Percentiles rank a stretch among this genome's conserved stretches.
phyloP scores from a whole-genome alignment of 2,113 vertebrate genomes.

The Chamaetylas fuelleborni region DNA sequence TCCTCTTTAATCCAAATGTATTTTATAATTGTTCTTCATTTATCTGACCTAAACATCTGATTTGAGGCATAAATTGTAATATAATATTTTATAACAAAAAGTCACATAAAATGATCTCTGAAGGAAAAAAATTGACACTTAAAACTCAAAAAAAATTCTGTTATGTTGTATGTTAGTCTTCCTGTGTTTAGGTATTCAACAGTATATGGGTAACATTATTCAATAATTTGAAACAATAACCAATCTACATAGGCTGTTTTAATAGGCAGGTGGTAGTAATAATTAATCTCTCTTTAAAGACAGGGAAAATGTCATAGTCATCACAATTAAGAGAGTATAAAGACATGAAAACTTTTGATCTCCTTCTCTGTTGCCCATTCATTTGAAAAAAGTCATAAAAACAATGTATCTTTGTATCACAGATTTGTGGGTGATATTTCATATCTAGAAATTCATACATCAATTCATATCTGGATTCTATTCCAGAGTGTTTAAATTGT shows the following conservation, averaged over 20 bases:
- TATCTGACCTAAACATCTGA: neutral
- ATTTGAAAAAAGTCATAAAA: neutral
- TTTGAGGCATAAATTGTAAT: neutral
- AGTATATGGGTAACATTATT: neutral
- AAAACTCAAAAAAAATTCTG: neutral
- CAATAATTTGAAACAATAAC: neutral
- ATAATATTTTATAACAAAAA: neutral
- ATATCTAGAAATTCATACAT: too few species aligned
- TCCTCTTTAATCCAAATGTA: neutral
- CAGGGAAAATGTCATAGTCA: neutral
- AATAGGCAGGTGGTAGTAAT: neutral
- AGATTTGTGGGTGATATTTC: fast-evolving
- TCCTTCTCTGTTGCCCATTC: neutral
- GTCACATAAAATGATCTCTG: neutral
- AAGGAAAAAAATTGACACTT: neutral
- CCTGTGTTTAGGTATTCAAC: neutral
- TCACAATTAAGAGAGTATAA: neutral
- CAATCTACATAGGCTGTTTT: neutral
- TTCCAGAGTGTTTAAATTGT: neutral
- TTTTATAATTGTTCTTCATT: neutral
- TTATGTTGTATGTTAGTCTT: neutral
- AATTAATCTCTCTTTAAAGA: neutral
- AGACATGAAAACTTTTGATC: neutral
- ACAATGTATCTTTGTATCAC: neutral
- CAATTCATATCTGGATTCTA: neutral